A percentile compares a stretch with the other conserved stretches of the same genome.
These are phyloP conservation scores for Solen grandis DNA, from an alignment of 1,140 invertebrate species.

Conservation along the genomic window DNA sequence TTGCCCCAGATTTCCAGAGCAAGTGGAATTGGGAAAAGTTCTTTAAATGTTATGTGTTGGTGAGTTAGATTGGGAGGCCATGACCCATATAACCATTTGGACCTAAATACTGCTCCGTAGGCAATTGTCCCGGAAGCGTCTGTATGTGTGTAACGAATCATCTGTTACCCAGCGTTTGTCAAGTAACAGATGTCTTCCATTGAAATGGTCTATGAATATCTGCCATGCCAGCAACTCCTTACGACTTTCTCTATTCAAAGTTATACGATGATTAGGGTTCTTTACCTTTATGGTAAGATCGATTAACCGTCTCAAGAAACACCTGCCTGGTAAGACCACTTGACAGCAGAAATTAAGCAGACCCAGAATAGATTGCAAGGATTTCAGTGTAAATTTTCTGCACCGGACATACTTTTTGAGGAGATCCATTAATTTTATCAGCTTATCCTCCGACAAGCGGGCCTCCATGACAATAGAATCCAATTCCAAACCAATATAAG, in stretches of 20 bases:
- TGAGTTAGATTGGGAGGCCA: neutral
- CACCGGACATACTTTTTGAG: neutral
- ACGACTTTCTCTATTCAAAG: too few relatives aligned
- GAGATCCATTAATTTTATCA: neutral
- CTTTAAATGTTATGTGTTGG: neutral
- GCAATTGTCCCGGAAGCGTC: constrained; percentile 30
- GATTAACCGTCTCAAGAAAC: constrained; percentile 25
- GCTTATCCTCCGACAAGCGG: neutral
- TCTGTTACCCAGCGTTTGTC: neutral
- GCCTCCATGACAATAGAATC: neutral
- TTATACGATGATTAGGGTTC: constrained; percentile 11
- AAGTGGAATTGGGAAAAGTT: constrained; percentile 46
- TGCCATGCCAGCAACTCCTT: neutral
- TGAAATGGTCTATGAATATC: constrained; percentile 10
- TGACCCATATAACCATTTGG: neutral
- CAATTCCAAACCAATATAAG: neutral
- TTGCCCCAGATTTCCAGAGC: constrained; percentile 46
- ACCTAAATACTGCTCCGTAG: constrained; percentile 6
- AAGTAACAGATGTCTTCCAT: neutral
- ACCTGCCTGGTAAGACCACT: constrained; percentile 21
- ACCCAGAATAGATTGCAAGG: constrained; percentile 36
- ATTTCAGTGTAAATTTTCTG: constrained; percentile 22
- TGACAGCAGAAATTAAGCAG: constrained; percentile 39
- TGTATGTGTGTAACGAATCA: constrained; percentile 21
- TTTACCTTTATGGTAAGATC: constrained; percentile 38